Conservation (phyloP, 2,888 invertebrate genomes). For the Melinaea menophilus region DNA sequence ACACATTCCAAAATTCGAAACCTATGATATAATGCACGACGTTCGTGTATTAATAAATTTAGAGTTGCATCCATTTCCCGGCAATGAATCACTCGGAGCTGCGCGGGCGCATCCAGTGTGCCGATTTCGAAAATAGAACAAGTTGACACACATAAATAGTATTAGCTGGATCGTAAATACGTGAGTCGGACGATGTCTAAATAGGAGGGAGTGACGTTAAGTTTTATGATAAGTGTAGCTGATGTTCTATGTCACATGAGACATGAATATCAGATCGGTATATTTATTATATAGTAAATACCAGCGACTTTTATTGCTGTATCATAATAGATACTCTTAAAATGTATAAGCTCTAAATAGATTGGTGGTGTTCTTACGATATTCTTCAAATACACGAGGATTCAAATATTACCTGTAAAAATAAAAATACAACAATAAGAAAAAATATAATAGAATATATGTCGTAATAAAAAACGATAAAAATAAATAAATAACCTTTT, state of each 20-base stretch:
- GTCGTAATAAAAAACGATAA: slow-evolving; percentile 21
- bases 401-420: slow-evolving; percentile 6
- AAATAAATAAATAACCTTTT: slow-evolving; percentile 26
- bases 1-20: too few species aligned
- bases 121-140: slow-evolving; percentile 64
- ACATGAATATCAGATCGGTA: too few species aligned
- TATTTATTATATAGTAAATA: neutral
- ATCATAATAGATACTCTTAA: too few species aligned
- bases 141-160: slow-evolving; percentile 75
- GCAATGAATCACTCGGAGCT: slow-evolving; percentile 54
- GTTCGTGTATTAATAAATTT: slow-evolving; percentile 10
- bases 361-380: neutral
- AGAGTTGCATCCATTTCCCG: slow-evolving; percentile 57
- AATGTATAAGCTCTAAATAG: too few species aligned
- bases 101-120: slow-evolving; percentile 46
- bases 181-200: slow-evolving; percentile 39
- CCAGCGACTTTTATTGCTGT: neutral
- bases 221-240: slow-evolving; percentile 21
- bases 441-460: neutral
- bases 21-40: slow-evolving; percentile 1
- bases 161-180: slow-evolving; percentile 62
- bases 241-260: neutral
- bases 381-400: too few species aligned
- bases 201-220: slow-evolving; percentile 36
- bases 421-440: slow-evolving; percentile 5